Conservation (phyloP, 1,140 invertebrate genomes). For the Metaphire vulgaris region DNA sequence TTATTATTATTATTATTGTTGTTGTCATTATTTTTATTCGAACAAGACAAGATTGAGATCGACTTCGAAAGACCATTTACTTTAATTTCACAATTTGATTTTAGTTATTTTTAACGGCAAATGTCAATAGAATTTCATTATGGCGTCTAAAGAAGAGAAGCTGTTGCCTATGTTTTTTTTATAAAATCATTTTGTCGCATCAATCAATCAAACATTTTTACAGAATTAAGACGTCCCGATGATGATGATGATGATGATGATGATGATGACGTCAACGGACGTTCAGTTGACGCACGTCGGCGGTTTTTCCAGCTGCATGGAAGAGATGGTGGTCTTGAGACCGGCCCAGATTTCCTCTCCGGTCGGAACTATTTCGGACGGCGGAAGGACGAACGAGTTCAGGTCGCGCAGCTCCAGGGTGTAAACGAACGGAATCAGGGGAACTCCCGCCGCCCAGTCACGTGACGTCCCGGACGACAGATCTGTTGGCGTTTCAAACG, state of each 20-base stretch:
- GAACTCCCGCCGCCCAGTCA: conserved; percentile 38
- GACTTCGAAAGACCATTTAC: no score
- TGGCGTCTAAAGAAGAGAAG: no score
- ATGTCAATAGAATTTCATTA: no score
- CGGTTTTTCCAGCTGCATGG: conserved; percentile 51
- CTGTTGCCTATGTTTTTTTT: no score
- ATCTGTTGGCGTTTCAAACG: background rate
- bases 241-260: no score
- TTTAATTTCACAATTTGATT: no score
- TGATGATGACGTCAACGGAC: no score
- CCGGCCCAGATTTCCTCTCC: conserved; percentile 67
- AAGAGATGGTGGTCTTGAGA: conserved; percentile 41
- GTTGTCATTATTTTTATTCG: background rate
- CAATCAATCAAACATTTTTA: no score
- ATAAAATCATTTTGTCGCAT: no score
- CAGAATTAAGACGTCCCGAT: no score
- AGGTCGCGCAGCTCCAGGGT: conserved; percentile 28
- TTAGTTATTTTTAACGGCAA: no score
- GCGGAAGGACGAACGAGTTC: conserved; percentile 55
- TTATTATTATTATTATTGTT: background rate
- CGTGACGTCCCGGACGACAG: conserved; percentile 45
- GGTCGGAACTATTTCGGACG: conserved; percentile 61
- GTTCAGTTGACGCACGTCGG: conserved; percentile 43
- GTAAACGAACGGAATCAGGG: conserved; percentile 24
- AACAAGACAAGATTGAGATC: no score